Percentiles rank a stretch among this genome's conserved stretches.
Evolutionary conservation across 2,113 vertebrate genomes (phyloP).

Genomic region (Paratilapia polleni): DNA sequence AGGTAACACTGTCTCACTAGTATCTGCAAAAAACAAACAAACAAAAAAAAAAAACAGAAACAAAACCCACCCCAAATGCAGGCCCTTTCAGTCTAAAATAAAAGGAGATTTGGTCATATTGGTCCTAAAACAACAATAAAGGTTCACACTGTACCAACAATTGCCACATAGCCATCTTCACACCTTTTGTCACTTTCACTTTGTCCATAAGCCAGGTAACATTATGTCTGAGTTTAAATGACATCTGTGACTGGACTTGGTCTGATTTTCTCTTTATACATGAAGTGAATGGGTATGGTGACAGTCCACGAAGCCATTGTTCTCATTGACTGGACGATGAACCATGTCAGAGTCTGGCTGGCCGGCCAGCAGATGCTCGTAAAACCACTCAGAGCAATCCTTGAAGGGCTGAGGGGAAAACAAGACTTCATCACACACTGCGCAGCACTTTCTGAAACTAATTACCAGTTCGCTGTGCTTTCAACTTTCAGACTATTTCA

Average conservation of each 20-base stretch:
- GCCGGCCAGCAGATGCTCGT: slow-evolving; percentile 92
- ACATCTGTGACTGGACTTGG: background rate
- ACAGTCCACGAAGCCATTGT: slow-evolving; percentile 70
- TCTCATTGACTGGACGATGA: slow-evolving; percentile 96
- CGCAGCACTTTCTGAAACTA: slow-evolving; percentile 30
- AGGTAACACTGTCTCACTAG: too few species aligned
- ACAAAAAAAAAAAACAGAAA: too few species aligned
- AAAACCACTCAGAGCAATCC: slow-evolving; percentile 98
- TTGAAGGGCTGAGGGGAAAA: slow-evolving; percentile 90
- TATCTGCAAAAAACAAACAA: too few species aligned
- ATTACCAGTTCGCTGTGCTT: slow-evolving; percentile 36
- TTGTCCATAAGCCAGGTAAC: background rate
- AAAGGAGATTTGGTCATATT: background rate
- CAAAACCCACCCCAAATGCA: too few species aligned
- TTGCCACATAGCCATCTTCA: background rate
- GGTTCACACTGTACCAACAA: background rate
- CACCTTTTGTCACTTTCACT: too few species aligned
- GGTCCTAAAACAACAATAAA: background rate
- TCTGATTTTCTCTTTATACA: background rate
- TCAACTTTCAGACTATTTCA: slow-evolving; percentile 37
- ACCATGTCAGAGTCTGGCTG: slow-evolving; percentile 97
- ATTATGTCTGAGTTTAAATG: background rate
- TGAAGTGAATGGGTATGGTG: background rate
- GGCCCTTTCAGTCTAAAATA: background rate
- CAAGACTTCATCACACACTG: slow-evolving; percentile 19